Conservation (phyloP, 2,888 invertebrate species). For the Megastigmus dorsalis region DNA sequence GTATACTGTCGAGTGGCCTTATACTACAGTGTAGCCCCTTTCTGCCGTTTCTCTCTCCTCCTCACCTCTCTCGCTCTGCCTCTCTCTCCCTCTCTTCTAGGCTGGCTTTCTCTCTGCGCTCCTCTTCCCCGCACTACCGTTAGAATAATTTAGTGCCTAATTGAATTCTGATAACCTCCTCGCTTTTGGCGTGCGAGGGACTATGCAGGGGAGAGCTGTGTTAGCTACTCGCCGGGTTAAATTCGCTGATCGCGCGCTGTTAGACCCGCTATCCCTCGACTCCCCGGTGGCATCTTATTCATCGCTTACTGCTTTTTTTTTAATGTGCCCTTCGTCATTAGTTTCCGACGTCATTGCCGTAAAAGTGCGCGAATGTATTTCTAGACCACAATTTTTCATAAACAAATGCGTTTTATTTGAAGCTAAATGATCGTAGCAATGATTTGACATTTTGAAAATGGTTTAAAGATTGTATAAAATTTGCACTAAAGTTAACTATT, state of each 20-base stretch:
- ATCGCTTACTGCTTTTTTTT: not conserved
- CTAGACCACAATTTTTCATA: no score
- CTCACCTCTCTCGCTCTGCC: not conserved
- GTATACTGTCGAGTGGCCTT: slow-evolving; percentile 10
- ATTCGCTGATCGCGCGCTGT: slow-evolving; percentile 31
- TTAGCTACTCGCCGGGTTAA: slow-evolving; percentile 21
- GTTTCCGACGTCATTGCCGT: no score
- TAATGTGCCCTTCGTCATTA: no score
- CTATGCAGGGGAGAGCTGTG: not conserved
- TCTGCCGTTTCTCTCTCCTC: not conserved
- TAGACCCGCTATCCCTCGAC: not conserved
- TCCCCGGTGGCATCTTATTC: slow-evolving; percentile 10
- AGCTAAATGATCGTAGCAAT: no score
- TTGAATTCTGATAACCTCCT: slow-evolving; percentile 54
- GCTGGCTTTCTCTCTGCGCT: not conserved
- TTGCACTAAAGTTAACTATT: no score
- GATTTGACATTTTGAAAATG: no score
- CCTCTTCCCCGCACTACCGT: not conserved
- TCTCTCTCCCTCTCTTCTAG: not conserved
- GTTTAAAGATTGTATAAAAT: no score
- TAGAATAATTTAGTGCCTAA: slow-evolving; percentile 51
- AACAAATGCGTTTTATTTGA: no score
- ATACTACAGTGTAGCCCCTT: not conserved
- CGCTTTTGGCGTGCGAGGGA: slow-evolving; percentile 11
- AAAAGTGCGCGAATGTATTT: no score